These are phyloP conservation scores for Boleophthalmus pectinirostris DNA, from an alignment of 2,113 vertebrate genomes.

Conservation along the genomic window DNA sequence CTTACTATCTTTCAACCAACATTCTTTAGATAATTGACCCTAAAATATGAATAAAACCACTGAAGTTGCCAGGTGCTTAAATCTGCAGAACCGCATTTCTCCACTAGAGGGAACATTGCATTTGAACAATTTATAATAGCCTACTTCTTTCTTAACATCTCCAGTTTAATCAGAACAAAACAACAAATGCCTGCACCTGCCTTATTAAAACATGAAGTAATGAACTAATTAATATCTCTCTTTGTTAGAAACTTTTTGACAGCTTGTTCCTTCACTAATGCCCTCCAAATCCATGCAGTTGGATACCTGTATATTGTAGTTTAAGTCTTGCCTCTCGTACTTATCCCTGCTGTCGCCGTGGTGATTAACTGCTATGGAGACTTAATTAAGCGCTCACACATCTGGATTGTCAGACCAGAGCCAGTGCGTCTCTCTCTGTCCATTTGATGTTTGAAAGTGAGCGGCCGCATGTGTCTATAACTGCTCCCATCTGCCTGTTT, in stretches of 20 bases:
- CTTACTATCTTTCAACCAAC: too few relatives aligned
- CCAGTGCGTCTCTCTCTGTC: constrained; percentile 50
- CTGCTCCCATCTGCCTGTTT: constrained; percentile 62
- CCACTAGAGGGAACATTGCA: constrained; percentile 66
- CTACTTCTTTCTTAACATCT: constrained; percentile 6
- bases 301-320: constrained; percentile 30
- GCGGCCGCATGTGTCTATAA: constrained; percentile 53
- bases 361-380: constrained; percentile 70
- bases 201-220: background rate
- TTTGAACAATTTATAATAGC: background rate
- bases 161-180: background rate
- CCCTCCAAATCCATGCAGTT: constrained; percentile 17
- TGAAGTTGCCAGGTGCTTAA: background rate
- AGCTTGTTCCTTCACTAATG: constrained; percentile 17
- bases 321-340: constrained; percentile 44
- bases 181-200: background rate
- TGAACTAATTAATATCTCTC: constrained; percentile 4
- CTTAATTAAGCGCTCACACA: constrained; percentile 81
- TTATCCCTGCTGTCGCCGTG: constrained; percentile 61
- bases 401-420: constrained; percentile 70
- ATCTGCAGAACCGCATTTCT: constrained; percentile 19
- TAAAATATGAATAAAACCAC: too few relatives aligned
- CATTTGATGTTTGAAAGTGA: constrained; percentile 65
- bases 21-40: too few relatives aligned
- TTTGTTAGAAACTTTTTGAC: constrained; percentile 17